Conservation (phyloP, 2,113 vertebrate genomes). For the Cheilinus undulatus region DNA sequence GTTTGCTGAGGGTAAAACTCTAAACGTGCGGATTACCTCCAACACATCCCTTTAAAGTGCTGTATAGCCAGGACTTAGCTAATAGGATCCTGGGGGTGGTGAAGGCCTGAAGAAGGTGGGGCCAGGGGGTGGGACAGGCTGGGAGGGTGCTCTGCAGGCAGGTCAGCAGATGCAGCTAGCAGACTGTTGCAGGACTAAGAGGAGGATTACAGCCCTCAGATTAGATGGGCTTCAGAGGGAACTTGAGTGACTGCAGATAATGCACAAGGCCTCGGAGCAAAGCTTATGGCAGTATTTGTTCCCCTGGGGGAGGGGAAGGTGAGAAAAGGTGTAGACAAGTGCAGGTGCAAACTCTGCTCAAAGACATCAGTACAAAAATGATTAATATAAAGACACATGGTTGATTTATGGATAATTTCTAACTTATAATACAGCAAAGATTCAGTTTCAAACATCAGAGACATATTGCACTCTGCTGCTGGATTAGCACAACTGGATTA, state of each 20-base stretch:
- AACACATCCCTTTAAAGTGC: slow-evolving; percentile 97
- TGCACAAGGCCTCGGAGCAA: slow-evolving; percentile 48
- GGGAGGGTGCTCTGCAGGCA: slow-evolving; percentile 56
- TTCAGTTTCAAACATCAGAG: slow-evolving; percentile 16
- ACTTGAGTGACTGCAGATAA: slow-evolving; percentile 72
- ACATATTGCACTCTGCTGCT: slow-evolving; percentile 11
- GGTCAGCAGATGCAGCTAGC: slow-evolving; percentile 82
- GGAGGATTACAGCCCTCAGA: slow-evolving; percentile 81
- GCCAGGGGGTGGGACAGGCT: slow-evolving; percentile 52
- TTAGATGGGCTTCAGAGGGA: slow-evolving; percentile 78
- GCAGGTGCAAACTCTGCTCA: slow-evolving; percentile 5
- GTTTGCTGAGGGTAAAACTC: slow-evolving; percentile 98
- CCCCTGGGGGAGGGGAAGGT: slow-evolving; percentile 24
- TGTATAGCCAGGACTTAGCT: slow-evolving; percentile 94
- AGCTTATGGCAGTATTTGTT: slow-evolving; percentile 50
- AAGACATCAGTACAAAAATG: background rate
- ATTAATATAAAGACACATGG: background rate
- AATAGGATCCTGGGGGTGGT: slow-evolving; percentile 90
- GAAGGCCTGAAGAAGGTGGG: slow-evolving; percentile 67
- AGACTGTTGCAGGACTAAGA: slow-evolving; percentile 80
- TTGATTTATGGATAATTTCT: background rate
- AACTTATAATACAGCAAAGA: background rate
- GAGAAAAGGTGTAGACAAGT: slow-evolving; percentile 1
- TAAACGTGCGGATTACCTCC: slow-evolving; percentile 93
- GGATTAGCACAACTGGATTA: slow-evolving; percentile 74